Percentiles rank a stretch among this genome's conserved stretches.
phyloP scores from a whole-genome alignment of 2,113 vertebrate species.

The Neofelis nebulosa region DNA sequence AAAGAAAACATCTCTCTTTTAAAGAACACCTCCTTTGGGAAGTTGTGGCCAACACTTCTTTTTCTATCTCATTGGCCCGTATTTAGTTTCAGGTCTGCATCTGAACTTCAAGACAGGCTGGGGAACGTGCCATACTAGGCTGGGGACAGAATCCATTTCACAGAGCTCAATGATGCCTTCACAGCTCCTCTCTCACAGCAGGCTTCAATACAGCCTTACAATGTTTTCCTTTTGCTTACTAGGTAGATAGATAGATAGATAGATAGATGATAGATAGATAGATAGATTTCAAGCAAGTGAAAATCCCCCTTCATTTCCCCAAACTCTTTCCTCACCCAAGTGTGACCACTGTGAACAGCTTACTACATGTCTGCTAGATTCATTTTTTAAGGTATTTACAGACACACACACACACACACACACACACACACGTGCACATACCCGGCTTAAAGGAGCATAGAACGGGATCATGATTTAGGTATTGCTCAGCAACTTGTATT shows the following conservation, averaged over 20 bases:
- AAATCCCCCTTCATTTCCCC: neutral
- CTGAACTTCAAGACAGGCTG: neutral
- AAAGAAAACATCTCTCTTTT: neutral
- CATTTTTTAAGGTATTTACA: neutral
- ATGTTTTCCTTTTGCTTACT: neutral
- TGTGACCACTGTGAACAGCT: neutral
- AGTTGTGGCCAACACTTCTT: neutral
- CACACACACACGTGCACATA: rapidly evolving
- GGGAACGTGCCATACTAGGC: no score
- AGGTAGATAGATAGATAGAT: neutral
- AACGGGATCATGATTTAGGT: neutral
- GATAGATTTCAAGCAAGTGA: neutral
- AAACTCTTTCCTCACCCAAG: neutral
- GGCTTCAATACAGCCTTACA: neutral
- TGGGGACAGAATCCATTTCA: neutral
- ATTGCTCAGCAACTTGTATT: neutral
- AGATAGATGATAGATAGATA: neutral
- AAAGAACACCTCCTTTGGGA: neutral
- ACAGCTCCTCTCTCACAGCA: neutral
- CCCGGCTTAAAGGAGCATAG: neutral
- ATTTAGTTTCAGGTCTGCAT: neutral
- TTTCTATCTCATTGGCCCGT: neutral
- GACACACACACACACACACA: neutral
- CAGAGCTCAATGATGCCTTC: neutral
- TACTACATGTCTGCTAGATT: neutral